Base-by-base conservation (phyloP, 2,113 vertebrate genomes). In the Lepus timidus region DNA sequence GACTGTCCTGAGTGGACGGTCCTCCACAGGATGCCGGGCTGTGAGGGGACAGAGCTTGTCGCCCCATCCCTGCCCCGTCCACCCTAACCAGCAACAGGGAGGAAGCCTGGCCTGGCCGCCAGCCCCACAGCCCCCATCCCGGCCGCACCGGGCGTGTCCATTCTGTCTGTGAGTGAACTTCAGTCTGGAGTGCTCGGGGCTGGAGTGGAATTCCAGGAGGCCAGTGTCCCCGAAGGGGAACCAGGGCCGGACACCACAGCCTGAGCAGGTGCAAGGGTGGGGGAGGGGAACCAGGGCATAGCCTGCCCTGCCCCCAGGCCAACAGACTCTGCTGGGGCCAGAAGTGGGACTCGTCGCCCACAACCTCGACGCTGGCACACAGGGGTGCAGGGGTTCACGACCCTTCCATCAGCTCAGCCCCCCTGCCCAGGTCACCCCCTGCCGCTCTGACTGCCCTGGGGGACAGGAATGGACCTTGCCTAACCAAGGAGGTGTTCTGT, bases 31-130 rank as follows among this genome's bases (percentile, higher is more conserved):
- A 62, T 70, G 39, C 55, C 58, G 19, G 19, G 1, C 62, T 78
- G 10, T 10, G 31, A 62, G 96, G 96, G 79, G 95, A 92, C 84
- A 94, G 97, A 94, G 92, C 95, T 96, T 80, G 89, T 97, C 97
- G 96, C 93, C 90, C 96, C 89, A 92, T 91, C 95, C 93, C 91
- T 96, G 96, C 91, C 20, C 33, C 7, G 67, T 9, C 33, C 58
- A 55, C 29, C n/a, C 83, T 36, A 39, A 33, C 23, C 1, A 1
- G 51, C 10, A 5, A 27, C 36, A 4, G 39, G 49, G 85, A 67
- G 27, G 33, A 74, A 27, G 49, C 14, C 49, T 25, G n/a, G 52
- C 62, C 74, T 1, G 0, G 6, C 20, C 29, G 10, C 27, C 13
- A 39, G 3, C 14, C 62, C 29, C 51, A n/a, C 33, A 19, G 74